Evolutionary conservation across 2,113 vertebrate genomes (phyloP).

Genomic region (Poecile atricapillus): DNA sequence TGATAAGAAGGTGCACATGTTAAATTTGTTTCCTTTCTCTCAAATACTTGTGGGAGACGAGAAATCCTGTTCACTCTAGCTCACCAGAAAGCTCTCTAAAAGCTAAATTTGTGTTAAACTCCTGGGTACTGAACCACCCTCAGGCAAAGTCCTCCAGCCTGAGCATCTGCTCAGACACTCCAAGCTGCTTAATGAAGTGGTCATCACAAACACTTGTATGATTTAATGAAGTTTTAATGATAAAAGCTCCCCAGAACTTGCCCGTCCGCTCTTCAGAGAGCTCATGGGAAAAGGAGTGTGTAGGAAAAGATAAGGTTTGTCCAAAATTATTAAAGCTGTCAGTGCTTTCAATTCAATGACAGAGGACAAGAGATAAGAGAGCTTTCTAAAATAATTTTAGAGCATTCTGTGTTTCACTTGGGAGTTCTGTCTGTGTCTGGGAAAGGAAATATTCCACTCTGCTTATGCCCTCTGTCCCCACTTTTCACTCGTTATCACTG

Average conservation of each 20-base stretch:
- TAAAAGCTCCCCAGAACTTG: not conserved
- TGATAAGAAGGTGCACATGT: not conserved
- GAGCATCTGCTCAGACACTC: not conserved
- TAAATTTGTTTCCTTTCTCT: not conserved
- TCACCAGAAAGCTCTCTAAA: not conserved
- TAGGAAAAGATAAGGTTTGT: not conserved
- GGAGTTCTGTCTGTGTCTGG: not conserved
- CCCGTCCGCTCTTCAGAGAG: not conserved
- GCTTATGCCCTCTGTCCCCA: not conserved
- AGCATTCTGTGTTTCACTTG: not conserved
- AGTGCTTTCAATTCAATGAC: not conserved
- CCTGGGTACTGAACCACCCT: not conserved
- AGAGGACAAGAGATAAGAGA: not conserved
- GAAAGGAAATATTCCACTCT: not conserved
- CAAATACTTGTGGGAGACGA: not conserved
- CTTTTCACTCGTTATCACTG: not conserved
- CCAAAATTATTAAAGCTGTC: not conserved
- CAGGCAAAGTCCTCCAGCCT: not conserved
- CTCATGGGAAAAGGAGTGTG: not conserved
- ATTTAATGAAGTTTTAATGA: not conserved
- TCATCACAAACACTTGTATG: not conserved
- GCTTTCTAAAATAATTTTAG: not conserved
- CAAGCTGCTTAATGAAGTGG: not conserved
- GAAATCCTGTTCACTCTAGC: not conserved
- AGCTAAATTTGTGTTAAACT: not conserved